Conservation (phyloP, 2,113 vertebrate species). For the Ariopsis seemanni region DNA sequence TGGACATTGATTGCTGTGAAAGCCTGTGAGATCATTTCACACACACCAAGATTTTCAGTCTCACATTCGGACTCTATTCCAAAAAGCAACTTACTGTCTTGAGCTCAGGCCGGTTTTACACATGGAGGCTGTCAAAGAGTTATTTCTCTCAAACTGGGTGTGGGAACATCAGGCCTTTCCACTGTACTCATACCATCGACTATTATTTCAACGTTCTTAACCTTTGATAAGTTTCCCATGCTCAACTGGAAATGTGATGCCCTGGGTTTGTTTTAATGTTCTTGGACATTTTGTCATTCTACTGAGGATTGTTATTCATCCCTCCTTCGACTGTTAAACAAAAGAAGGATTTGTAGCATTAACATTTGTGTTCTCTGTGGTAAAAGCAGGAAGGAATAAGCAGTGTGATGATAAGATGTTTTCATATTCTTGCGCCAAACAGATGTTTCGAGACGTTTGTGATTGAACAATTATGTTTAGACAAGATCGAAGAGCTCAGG, state of each 20-base stretch:
- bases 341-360: background rate
- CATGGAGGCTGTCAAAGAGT: background rate
- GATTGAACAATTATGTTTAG: too few species aligned
- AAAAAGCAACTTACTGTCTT: background rate
- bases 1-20: background rate
- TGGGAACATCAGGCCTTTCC: constrained; percentile 31
- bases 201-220: background rate
- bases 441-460: constrained; percentile 23
- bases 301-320: constrained; percentile 6
- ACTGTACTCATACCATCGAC: background rate
- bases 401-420: background rate
- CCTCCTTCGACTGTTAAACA: constrained; percentile 6
- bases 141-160: constrained; percentile 16
- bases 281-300: background rate
- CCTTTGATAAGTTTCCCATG: constrained; percentile 6
- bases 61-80: background rate
- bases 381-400: constrained; percentile 12
- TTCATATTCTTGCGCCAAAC: background rate
- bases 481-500: background rate
- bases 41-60: background rate
- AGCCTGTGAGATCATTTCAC: background rate
- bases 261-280: constrained; percentile 14
- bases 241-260: background rate
- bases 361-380: background rate
- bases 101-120: background rate